phyloP scores from a whole-genome alignment of 2,888 invertebrate species.

The Sarcophaga caerulescens region DNA sequence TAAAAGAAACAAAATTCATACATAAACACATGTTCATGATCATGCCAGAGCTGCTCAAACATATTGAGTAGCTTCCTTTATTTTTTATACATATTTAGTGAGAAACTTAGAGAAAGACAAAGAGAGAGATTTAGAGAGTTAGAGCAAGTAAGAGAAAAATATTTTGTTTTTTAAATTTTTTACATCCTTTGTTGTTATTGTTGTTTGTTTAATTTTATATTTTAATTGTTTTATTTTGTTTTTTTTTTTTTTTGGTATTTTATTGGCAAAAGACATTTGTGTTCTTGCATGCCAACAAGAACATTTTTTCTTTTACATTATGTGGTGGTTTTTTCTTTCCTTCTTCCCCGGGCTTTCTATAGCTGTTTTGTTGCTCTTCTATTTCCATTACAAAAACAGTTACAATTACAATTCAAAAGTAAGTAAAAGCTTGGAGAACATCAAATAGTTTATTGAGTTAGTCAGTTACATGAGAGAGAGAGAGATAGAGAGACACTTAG shows the following conservation, averaged over 20 bases:
- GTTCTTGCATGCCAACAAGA: conserved; percentile 79
- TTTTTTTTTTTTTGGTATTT: neutral
- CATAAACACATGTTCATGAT: conserved; percentile 46
- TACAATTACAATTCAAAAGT: too few relatives aligned
- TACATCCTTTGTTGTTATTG: neutral
- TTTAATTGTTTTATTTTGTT: neutral
- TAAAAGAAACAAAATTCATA: conserved; percentile 38
- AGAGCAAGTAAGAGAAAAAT: conserved; percentile 37
- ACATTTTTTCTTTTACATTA: conserved; percentile 80
- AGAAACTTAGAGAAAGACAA: conserved; percentile 22
- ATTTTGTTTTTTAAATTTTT: conserved; percentile 16
- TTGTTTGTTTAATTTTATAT: neutral
- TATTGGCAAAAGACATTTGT: conserved; percentile 75
- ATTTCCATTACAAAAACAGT: neutral
- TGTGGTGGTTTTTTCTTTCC: conserved; percentile 75
- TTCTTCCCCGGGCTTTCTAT: conserved; percentile 62
- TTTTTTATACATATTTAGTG: neutral
- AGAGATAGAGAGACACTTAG: conserved; percentile 17
- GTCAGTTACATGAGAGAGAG: neutral
- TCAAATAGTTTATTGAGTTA: neutral
- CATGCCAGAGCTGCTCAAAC: conserved; percentile 31
- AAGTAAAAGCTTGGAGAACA: neutral
- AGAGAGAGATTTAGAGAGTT: conserved; percentile 35
- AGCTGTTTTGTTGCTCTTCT: neutral
- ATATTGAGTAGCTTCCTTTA: neutral